Evolutionary conservation across 2,113 vertebrate species (phyloP), one percentile per base, ranked within the genome.

Genomic region (Pogona vitticeps): DNA sequence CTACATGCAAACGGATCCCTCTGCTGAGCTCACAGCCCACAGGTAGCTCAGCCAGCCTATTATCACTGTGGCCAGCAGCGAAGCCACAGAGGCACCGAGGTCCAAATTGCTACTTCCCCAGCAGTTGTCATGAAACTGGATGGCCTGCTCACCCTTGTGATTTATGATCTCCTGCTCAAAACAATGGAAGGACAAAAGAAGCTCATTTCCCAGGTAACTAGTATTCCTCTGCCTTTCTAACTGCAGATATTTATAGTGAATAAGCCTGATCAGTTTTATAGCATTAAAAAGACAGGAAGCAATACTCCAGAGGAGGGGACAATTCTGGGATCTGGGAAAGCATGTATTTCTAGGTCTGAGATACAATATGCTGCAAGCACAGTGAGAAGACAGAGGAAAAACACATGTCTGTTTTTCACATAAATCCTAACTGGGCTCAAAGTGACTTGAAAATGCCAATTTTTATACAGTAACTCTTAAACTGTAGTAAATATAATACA

Each of bases 181-280:
- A 86, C 68, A 86, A 40, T 86, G 79, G 88, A 86, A 88, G 6
- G 17, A 59, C 80, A 84, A 91, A 91, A 84, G 42, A 89, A 83
- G 85, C 89, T 84, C 86, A 52, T 77, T 88, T 92, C 92, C 91
- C 92, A 94, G 94, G 92, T 94, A 92, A 95, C 89, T 72, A 59
- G 14, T 92, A 86, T 92, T 87, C 88, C 58, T 92, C 59, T 58
- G 38, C 88, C 87, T 92, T 87, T 82, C 33, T 10, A 59, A 1
- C 89, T 91, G 88, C 42, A 86, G 91, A 67, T 82, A 85, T 77
- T 91, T 87, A 67, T 28, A 21, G 31, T 67, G 33, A 38, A 8
- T 15, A 28, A 72, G 21, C 31, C 12, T 20, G 33, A 76, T 23
- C 5, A 15, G 13, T 17, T 67, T 76, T 9, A 52, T 26, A 46